A percentile compares a stretch with the other conserved stretches of the same genome.
phyloP scores from a whole-genome alignment of 2,888 invertebrate genomes.

The Prosapia bicincta region DNA sequence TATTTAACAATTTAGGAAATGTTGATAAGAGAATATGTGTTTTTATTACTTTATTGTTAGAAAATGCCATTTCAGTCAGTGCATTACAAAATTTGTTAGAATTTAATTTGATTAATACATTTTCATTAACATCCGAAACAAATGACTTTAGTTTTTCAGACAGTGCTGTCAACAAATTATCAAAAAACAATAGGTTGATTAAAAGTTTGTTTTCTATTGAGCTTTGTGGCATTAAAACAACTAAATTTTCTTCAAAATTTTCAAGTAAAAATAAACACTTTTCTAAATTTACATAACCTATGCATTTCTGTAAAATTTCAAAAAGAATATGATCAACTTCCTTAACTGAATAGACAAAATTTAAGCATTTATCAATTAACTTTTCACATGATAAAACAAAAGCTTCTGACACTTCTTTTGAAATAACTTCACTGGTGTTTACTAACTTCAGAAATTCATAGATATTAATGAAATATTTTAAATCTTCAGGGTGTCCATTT shows the following conservation, averaged over 20 bases:
- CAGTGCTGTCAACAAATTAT: background rate
- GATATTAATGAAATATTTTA: background rate
- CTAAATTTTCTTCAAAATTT: background rate
- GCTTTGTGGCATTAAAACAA: background rate
- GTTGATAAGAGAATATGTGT: slow-evolving; percentile 6
- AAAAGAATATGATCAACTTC: background rate
- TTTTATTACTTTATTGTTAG: background rate
- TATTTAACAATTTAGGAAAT: slow-evolving; percentile 13
- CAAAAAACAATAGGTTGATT: background rate
- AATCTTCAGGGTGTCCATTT: background rate
- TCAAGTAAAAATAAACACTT: background rate
- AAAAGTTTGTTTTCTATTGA: background rate
- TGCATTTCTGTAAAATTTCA: background rate
- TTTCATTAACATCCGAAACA: background rate
- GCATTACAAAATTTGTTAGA: background rate
- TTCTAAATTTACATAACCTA: background rate
- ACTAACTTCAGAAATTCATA: background rate
- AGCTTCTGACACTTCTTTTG: background rate
- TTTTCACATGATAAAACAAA: background rate
- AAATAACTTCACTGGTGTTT: background rate
- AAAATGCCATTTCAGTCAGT: background rate
- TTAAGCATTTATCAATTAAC: background rate
- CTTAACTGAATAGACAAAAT: background rate
- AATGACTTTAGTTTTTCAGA: background rate
- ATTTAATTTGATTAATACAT: background rate